Evolutionary conservation across 2,113 vertebrate genomes (phyloP).

Genomic region (Pyxicephalus adspersus): DNA sequence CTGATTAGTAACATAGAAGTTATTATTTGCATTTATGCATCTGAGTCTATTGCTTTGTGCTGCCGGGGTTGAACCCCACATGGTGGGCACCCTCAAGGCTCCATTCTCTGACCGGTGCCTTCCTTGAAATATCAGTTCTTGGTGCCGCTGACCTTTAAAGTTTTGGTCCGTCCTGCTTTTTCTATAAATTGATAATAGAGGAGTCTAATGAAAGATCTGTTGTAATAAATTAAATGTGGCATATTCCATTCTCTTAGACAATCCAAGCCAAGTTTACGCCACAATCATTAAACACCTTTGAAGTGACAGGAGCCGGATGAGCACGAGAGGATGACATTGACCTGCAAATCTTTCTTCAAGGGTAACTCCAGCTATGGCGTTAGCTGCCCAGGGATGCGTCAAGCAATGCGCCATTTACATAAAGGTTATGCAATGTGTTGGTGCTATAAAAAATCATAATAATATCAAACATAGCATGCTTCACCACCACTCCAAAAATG

Average conservation of each 20-base stretch:
- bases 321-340: neutral
- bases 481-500: too few species aligned
- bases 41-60: too few species aligned
- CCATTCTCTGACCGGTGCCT: too few species aligned
- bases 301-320: neutral
- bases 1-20: too few species aligned
- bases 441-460: too few species aligned
- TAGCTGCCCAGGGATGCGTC: neutral
- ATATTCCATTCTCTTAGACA: neutral
- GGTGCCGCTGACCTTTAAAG: neutral
- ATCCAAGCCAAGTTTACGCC: neutral
- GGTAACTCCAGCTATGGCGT: neutral
- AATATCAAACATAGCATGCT: neutral
- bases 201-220: constrained; percentile 2
- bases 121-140: too few species aligned
- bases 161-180: neutral
- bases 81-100: too few species aligned
- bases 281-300: neutral
- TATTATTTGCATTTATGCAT: too few species aligned
- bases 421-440: too few species aligned
- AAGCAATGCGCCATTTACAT: too few species aligned
- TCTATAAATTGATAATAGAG: neutral
- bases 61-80: too few species aligned
- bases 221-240: neutral
- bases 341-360: neutral